Evolutionary conservation across 1,140 invertebrate species (phyloP), one percentile per base, ranked within the genome.

Genomic region (Planococcus citri): DNA sequence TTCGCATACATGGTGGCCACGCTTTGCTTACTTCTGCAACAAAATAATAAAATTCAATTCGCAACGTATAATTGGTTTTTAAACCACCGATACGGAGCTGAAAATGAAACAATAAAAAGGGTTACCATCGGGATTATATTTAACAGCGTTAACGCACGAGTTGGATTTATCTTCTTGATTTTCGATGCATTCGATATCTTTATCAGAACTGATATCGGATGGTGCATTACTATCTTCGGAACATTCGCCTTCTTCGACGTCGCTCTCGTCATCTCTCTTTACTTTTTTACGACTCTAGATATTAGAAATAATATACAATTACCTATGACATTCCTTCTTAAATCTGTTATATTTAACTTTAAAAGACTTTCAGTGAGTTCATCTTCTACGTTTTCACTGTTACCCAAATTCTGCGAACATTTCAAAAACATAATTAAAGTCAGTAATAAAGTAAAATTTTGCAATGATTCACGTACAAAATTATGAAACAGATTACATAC

Each of bases 1-100:
- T 82, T 22, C 94, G 81, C 78, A 96, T 87, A 73, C 91, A 94
- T 0, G 93, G 92, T 12, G 91, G 89, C 80, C 88, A 90, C 58
- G 82, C 82, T 76, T 85, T 86, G 0, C 84, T 83, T 64, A 87
- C 76, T 76, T 90, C 88, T 90, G 76, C 6, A 83, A 83, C 67
- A 68, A 73, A 64, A 17, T 20, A 58, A 58, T 6, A n/a, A 58
- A 58, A 58, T 20, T 58, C 6, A 22, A 20, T 4, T 20, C 51
- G 12, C 29, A 33, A 33, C 29, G 29, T 12, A 12, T 33, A 33
- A n/a, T n/a, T n/a, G n/a, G n/a, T n/a, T n/a, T n/a, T n/a, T n/a
- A n/a, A n/a, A n/a, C n/a, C 29, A 33, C 3, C 12, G 12, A 33
- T 33, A 33, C 29, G 12, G 12, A 3, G 29, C 29, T 3, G 12